Percentiles rank a stretch among this genome's conserved stretches.
Conservation (phyloP, 2,113 vertebrate genomes). For the Chloebia gouldiae region DNA sequence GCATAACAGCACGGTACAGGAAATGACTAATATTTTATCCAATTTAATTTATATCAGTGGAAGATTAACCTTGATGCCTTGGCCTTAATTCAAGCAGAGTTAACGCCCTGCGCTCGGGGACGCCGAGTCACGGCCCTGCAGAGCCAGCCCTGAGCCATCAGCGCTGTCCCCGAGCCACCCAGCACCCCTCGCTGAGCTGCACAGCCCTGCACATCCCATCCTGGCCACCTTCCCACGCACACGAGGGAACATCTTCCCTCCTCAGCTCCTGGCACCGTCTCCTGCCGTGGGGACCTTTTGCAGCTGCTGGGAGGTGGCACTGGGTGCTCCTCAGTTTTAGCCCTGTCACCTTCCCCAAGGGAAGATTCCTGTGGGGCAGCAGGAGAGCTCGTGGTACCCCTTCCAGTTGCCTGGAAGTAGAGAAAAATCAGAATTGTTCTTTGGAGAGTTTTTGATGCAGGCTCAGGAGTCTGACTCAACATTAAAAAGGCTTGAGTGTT, state of each 20-base stretch:
- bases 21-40: conserved; percentile 46
- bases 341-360: fast-evolving
- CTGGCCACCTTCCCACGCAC: not conserved
- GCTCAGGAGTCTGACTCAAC: conserved; percentile 15
- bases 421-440: not conserved
- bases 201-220: not conserved
- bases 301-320: not conserved
- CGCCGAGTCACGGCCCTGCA: not conserved
- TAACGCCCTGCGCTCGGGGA: not conserved
- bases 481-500: not conserved
- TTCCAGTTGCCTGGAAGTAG: not conserved
- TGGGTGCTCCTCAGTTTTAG: not conserved
- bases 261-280: fast-evolving
- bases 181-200: not conserved
- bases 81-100: not conserved
- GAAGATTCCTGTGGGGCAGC: not conserved
- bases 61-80: conserved; percentile 42
- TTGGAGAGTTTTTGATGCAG: conserved; percentile 2
- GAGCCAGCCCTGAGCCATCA: not conserved
- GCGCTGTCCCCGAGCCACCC: not conserved
- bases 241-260: not conserved
- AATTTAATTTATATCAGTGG: conserved; percentile 40
- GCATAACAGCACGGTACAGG: not conserved
- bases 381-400: fast-evolving
- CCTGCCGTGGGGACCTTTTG: not conserved